These are phyloP conservation scores for Galaxea fascicularis DNA, from an alignment of 92 coral and sea anemone genomes.

Conservation along the genomic window DNA sequence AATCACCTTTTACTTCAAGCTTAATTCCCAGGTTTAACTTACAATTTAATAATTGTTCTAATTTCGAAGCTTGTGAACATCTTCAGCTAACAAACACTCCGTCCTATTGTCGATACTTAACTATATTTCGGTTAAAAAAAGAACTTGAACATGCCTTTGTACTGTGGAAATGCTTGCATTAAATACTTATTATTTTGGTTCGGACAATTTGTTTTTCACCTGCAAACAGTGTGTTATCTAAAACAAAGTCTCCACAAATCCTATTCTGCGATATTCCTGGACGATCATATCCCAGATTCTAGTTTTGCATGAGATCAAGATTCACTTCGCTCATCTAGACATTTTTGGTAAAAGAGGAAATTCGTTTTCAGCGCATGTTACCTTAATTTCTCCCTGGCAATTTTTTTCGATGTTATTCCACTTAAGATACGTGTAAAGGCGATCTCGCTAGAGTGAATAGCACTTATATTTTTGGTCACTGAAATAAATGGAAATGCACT, in stretches of 20 bases:
- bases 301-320: background rate
- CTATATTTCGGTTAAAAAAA: background rate
- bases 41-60: background rate
- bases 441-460: background rate
- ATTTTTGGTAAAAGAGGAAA: background rate
- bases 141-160: background rate
- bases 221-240: background rate
- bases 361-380: background rate
- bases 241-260: background rate
- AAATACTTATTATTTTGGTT: background rate
- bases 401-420: background rate
- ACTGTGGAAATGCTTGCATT: background rate
- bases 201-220: background rate
- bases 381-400: background rate
- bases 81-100: background rate
- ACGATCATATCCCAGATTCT: background rate
- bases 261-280: background rate
- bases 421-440: background rate
- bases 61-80: background rate
- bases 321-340: background rate
- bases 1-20: background rate
- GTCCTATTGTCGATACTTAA: background rate
- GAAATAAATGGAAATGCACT: conserved; percentile 5
- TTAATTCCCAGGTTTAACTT: background rate
- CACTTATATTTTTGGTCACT: conserved; percentile 1